Evolutionary conservation across 2,888 invertebrate genomes (phyloP).

Genomic region (Rotaria magnacalcarata): DNA sequence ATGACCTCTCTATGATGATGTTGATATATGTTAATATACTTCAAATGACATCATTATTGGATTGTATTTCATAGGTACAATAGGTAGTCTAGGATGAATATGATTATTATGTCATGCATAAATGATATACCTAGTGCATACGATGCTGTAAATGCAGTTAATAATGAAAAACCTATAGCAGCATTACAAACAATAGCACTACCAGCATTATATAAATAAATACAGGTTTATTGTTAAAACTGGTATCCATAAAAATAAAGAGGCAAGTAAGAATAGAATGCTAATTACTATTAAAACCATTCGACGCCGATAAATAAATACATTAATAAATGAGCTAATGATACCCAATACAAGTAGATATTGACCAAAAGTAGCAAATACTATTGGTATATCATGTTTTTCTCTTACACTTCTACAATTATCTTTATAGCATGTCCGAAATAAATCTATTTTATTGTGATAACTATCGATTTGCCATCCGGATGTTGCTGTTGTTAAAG

Average conservation of each 20-base stretch:
- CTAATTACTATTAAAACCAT: not conserved
- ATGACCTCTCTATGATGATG: no score
- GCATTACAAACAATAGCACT: not conserved
- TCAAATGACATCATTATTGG: not conserved
- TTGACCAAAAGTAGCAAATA: constrained; percentile 5
- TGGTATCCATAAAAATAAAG: not conserved
- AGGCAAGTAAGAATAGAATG: not conserved
- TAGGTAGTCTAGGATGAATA: not conserved
- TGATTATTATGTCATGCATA: not conserved
- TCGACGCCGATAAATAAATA: not conserved
- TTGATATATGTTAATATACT: not conserved
- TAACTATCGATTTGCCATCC: constrained; percentile 19
- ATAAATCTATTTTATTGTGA: not conserved
- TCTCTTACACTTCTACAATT: not conserved
- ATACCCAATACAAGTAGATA: not conserved
- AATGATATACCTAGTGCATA: not conserved
- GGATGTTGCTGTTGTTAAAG: not conserved
- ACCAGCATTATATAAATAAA: not conserved
- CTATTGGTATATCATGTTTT: not conserved
- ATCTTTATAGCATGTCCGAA: not conserved
- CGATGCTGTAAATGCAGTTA: not conserved
- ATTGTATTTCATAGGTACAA: not conserved
- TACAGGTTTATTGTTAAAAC: not conserved
- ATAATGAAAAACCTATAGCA: not conserved
- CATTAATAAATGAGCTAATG: not conserved